Evolutionary conservation across 64 coral and sea anemone genomes (phyloP).

Genomic region (Anthopleura sola): DNA sequence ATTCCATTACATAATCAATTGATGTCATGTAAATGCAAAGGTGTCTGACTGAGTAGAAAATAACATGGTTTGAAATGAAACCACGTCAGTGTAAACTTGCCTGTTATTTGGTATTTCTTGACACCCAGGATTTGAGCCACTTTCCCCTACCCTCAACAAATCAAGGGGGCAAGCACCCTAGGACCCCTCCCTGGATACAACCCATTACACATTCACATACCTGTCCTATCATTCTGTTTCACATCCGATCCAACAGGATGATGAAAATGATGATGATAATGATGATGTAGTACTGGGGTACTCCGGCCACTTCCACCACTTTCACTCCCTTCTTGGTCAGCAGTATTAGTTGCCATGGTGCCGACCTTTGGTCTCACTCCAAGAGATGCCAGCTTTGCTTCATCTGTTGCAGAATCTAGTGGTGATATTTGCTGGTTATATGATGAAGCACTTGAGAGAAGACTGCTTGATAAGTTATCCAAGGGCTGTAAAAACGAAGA

Average conservation of each 20-base stretch:
- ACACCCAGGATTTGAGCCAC: too few species aligned
- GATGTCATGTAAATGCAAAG: too few species aligned
- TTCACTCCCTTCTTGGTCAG: constrained; percentile 11
- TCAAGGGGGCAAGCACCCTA: too few species aligned
- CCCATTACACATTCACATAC: not conserved
- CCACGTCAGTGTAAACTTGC: too few species aligned
- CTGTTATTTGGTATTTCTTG: too few species aligned
- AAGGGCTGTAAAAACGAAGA: not conserved
- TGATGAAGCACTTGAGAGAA: constrained; percentile 50
- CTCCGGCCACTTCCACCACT: constrained; percentile 55
- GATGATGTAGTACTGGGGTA: constrained; percentile 77
- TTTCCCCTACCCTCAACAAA: too few species aligned
- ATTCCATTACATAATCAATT: too few species aligned
- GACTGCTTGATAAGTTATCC: constrained; percentile 9
- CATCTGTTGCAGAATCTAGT: constrained; percentile 53
- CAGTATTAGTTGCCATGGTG: not conserved
- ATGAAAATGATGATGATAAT: constrained; percentile 96
- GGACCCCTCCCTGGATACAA: not conserved
- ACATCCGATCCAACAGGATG: constrained; percentile 23
- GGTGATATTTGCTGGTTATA: constrained; percentile 87
- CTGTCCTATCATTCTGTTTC: not conserved
- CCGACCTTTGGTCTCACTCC: constrained; percentile 61
- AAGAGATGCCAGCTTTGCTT: constrained; percentile 48
- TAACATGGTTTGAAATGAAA: too few species aligned
- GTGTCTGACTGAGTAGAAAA: too few species aligned